Base-by-base conservation (phyloP, 2,113 vertebrate genomes). In the Sisor rabdophorus region DNA sequence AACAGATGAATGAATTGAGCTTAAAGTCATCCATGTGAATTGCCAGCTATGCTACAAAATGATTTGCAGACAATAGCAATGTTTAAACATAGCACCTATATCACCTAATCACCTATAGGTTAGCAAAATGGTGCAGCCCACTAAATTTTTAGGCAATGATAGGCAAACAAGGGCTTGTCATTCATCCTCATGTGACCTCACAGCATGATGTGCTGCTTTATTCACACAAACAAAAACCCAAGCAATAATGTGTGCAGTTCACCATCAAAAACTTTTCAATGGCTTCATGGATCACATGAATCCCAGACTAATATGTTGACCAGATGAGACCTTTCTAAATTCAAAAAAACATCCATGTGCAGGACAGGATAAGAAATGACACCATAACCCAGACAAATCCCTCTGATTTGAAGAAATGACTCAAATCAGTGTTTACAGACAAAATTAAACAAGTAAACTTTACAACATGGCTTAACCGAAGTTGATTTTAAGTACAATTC, bases 211-310 rank as follows among this genome's bases (percentile, higher is more conserved):
- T 81, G 65, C 65, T 28, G 44, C 44, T 68, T 22, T 22, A 67
- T 65, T 24, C 13, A 28, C 60, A 72, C 60, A 17, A 58, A 65
- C 76, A 36, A 71, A 75, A 79, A 61, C 55, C 22, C 11, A 71
- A 71, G 24, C 63, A 44, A 40, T 4, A 4, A n/a, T 26, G 24
- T 47, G 44, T 48, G 40, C 52, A 67, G 40, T 71, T 72, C 40
- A 76, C 28, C 73, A 76, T 79, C 68, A 76, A 76, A 79, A 44
- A 16, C 61, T 59, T 30, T 7, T 65, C 12, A 55, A 22, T 54
- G 56, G 36, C 53, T 71, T 28, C 47, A 64, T 24, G 54, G 58
- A 68, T 48, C 58, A 47, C 30, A 65, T 53, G 36, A 64, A 59
- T 73, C 47, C 11, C 59, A 71, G 59, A 40, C 19, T 26, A 60